A percentile compares a stretch with the other conserved stretches of the same genome.
Conservation (phyloP, 2,888 invertebrate species). For the Drosophila emarginata region DNA sequence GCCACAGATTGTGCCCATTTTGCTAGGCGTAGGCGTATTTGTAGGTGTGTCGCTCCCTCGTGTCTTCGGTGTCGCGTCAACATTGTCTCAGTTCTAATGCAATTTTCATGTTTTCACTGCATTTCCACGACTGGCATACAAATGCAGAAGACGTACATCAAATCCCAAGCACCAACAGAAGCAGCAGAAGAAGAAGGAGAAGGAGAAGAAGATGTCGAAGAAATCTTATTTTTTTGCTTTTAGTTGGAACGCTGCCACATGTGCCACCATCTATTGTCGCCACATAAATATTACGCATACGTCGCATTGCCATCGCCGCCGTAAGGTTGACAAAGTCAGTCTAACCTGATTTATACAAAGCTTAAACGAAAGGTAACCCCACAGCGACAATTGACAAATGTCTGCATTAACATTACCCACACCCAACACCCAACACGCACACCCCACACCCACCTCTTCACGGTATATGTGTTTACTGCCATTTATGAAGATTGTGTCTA, state of each 20-base stretch:
- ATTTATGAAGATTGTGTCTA: constrained; percentile 2
- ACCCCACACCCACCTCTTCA: background rate
- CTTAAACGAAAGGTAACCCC: constrained; percentile 16
- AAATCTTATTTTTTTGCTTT: background rate
- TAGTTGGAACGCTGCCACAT: constrained; percentile 68
- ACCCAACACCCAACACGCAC: constrained; percentile 16
- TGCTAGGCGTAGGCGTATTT: background rate
- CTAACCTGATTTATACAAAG: constrained; percentile 63
- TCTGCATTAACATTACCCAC: constrained; percentile 44
- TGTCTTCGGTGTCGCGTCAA: constrained; percentile 15
- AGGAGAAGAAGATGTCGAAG: constrained; percentile 1
- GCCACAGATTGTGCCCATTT: constrained; percentile 1
- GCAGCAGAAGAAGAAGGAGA: constrained; percentile 12
- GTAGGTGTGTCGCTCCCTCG: background rate
- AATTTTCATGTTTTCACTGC: constrained; percentile 61
- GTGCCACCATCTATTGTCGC: constrained; percentile 40
- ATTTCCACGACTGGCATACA: constrained; percentile 38
- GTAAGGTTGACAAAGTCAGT: constrained; percentile 31
- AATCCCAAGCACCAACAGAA: constrained; percentile 18
- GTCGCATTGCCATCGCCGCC: constrained; percentile 40
- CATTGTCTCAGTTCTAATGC: constrained; percentile 50
- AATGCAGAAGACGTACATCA: constrained; percentile 32
- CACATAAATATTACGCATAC: constrained; percentile 68
- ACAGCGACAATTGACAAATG: constrained; percentile 24
- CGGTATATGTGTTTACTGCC: background rate